phyloP scores from a whole-genome alignment of 2,113 vertebrate genomes.

The Tauraco erythrolophus region DNA sequence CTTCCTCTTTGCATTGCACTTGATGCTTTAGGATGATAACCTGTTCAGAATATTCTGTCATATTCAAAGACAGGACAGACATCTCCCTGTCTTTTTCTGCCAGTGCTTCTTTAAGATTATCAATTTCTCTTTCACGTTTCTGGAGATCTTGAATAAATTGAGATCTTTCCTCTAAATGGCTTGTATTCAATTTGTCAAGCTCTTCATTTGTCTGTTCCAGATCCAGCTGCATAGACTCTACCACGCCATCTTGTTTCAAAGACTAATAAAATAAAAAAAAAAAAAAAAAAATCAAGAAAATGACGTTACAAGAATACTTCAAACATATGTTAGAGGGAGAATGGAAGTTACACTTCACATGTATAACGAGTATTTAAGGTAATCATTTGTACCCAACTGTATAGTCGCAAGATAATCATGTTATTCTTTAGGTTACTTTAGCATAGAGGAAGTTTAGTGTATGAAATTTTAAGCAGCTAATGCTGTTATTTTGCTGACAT shows the following conservation, averaged over 20 bases:
- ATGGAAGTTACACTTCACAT: background rate
- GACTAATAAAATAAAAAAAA: too few species aligned
- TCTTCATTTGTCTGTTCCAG: slow-evolving; percentile 90
- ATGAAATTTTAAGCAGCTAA: background rate
- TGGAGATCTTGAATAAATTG: slow-evolving; percentile 91
- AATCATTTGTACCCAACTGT: background rate
- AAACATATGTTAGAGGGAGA: background rate
- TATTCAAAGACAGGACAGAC: slow-evolving; percentile 69
- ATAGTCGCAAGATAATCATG: background rate
- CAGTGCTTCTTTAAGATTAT: slow-evolving; percentile 83
- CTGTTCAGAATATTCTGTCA: slow-evolving; percentile 85
- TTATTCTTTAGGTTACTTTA: background rate
- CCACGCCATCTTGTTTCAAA: slow-evolving; percentile 81
- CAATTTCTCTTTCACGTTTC: slow-evolving; percentile 88
- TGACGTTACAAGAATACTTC: background rate
- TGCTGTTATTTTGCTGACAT: background rate
- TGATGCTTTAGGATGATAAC: slow-evolving; percentile 78
- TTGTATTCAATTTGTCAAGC: slow-evolving; percentile 86
- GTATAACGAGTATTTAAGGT: rapidly evolving
- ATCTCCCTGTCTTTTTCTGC: slow-evolving; percentile 87
- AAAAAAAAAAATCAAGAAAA: slow-evolving; percentile 50
- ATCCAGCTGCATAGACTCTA: slow-evolving; percentile 82
- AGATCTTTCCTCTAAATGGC: slow-evolving; percentile 86
- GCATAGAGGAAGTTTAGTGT: background rate
- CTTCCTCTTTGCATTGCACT: slow-evolving; percentile 82